Percentiles rank a stretch among this genome's conserved stretches.
Evolutionary conservation across 2,113 vertebrate genomes (phyloP).

Genomic region (Tichodroma muraria): DNA sequence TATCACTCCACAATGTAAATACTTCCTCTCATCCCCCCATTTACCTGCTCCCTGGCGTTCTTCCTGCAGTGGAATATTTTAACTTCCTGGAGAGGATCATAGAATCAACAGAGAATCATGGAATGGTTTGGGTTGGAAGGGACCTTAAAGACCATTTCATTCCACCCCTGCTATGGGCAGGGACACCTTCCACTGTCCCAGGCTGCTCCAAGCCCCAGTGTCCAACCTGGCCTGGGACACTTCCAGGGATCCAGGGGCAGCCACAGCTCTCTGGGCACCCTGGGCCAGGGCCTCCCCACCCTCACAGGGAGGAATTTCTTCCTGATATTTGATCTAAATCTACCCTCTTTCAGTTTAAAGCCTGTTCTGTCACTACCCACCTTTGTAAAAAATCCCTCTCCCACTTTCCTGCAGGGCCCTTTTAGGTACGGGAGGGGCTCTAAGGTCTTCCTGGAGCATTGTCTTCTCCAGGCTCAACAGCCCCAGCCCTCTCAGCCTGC

Average conservation of each 20-base stretch:
- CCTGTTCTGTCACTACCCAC: background rate
- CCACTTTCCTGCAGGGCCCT: background rate
- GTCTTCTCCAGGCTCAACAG: background rate
- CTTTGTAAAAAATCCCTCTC: background rate
- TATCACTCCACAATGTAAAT: background rate
- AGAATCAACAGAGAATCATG: background rate
- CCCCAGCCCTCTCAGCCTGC: background rate
- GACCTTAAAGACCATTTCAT: background rate
- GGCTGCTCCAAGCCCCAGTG: accelerated
- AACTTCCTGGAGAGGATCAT: background rate
- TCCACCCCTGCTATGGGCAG: background rate
- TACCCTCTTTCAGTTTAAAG: background rate
- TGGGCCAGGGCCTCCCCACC: background rate
- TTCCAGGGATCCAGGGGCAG: background rate
- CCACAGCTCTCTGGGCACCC: background rate
- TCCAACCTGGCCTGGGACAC: background rate
- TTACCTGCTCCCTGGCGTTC: background rate
- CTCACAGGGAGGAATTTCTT: background rate
- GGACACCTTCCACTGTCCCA: background rate
- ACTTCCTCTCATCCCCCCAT: background rate
- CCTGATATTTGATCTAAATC: background rate
- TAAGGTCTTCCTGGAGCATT: background rate
- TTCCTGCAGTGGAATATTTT: background rate
- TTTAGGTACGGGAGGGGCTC: background rate
- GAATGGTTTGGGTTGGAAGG: background rate